A percentile compares a stretch with the other conserved stretches of the same genome.
Conservation (phyloP, 2,888 invertebrate genomes). For the Nasonovia ribisnigri region DNA sequence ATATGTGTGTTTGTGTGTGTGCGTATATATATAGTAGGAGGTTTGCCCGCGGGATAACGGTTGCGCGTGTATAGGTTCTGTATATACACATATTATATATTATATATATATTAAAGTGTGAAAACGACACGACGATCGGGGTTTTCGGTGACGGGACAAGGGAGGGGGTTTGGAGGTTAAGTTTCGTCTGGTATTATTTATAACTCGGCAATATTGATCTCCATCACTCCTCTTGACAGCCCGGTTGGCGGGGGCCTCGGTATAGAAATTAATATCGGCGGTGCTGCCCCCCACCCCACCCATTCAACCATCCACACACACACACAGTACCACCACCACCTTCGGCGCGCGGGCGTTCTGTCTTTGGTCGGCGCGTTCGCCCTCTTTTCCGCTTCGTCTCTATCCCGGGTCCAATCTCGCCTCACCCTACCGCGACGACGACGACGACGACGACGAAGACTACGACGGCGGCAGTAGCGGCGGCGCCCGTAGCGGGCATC, state of each 20-base stretch:
- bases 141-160: slow-evolving; percentile 1
- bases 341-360: slow-evolving; percentile 10
- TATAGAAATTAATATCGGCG: slow-evolving; percentile 58
- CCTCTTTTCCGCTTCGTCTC: slow-evolving; percentile 4
- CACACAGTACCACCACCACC: neutral
- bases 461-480: no score
- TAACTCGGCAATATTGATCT: slow-evolving; percentile 64
- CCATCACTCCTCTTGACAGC: slow-evolving; percentile 60
- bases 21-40: neutral
- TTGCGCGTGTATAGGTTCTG: neutral
- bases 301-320: neutral
- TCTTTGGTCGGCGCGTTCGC: slow-evolving; percentile 24
- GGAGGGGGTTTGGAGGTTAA: neutral
- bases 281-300: neutral
- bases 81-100: neutral
- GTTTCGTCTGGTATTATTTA: slow-evolving; percentile 64
- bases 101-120: neutral
- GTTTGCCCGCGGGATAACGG: neutral
- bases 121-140: neutral
- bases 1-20: neutral
- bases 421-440: neutral
- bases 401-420: neutral
- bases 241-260: neutral
- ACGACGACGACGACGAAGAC: neutral
- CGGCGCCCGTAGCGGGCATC: neutral